Base-by-base conservation (phyloP, 2,888 invertebrate genomes). In the Acleris cristana region DNA sequence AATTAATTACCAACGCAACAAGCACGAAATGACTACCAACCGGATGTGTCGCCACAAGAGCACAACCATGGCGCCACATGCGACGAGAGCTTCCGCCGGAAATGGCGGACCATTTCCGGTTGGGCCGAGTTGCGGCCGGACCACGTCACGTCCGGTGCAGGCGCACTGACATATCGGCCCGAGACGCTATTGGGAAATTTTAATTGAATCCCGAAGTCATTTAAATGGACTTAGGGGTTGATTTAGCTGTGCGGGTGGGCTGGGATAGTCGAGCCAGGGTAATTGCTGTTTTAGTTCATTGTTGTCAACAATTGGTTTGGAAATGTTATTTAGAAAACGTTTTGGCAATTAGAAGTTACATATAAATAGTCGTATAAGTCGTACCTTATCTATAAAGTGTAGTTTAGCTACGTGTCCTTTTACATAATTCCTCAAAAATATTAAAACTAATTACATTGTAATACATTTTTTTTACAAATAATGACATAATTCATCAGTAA, bases 91-190 rank as follows among this genome's bases (percentile, higher is more conserved):
- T 69, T 69, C 69, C 69, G 66, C 49, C 69, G 70, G 70, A 70
- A 70, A 70, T 70, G 64, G 70, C 53, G 48, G 59, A 53, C 70
- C 70, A 65, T 69, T 71, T 71, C 70, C 70, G 69, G 54, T 53
- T 51, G 64, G 55, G 61, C 51, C 60, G 34, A 55, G 64, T 58
- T 65, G 65, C 49, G 69, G 65, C 65, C 49, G 70, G 53, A 44
- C 55, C 59, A 68, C 64, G 70, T 70, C 67, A 68, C 68, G 64
- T 69, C 70, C 70, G 70, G 61, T 48, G 53, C 64, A 44, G 57
- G 57, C 64, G 48, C 69, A 45, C 55, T 64, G 60, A 64, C 60
- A 62, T 66, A 64, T 64, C 63, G 62, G 54, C 51, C 65, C 64
- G 64, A 69, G 59, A 64, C 64, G 59, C 56, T 62, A 62, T 57